phyloP scores from a whole-genome alignment of 2,113 vertebrate genomes.

The Microcebus griseorufus region DNA sequence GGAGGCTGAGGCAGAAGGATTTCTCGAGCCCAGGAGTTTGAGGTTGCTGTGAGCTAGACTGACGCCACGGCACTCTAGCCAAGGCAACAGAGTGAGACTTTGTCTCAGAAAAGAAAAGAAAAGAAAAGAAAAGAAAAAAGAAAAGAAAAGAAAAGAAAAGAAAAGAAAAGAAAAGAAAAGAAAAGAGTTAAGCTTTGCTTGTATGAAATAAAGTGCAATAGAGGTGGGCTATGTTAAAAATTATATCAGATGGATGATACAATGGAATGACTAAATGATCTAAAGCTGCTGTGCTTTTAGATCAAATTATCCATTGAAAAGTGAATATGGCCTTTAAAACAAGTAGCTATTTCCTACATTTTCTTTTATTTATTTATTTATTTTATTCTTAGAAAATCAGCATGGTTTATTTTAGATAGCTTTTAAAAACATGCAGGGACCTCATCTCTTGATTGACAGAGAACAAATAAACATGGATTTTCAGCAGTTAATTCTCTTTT shows the following conservation, averaged over 20 bases:
- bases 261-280: neutral
- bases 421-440: neutral
- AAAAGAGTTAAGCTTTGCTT: neutral
- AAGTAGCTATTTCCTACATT: neutral
- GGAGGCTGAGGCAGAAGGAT: no score
- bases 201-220: neutral
- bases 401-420: neutral
- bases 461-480: constrained; percentile 25
- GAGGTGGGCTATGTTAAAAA: neutral
- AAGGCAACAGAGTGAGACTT: no score
- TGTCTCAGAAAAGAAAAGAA: no score
- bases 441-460: constrained; percentile 12
- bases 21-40: no score
- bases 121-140: no score
- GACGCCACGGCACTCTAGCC: no score
- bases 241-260: neutral
- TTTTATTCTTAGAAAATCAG: neutral
- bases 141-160: no score
- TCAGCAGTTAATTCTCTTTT: neutral
- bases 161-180: no score
- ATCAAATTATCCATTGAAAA: neutral
- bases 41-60: no score
- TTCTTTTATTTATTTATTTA: neutral
- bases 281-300: neutral
- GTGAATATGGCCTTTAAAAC: neutral